Percentiles rank a stretch among this genome's conserved stretches.
Evolutionary conservation across 2,888 invertebrate species (phyloP).

Genomic region (Apomyelois bistriatella): DNA sequence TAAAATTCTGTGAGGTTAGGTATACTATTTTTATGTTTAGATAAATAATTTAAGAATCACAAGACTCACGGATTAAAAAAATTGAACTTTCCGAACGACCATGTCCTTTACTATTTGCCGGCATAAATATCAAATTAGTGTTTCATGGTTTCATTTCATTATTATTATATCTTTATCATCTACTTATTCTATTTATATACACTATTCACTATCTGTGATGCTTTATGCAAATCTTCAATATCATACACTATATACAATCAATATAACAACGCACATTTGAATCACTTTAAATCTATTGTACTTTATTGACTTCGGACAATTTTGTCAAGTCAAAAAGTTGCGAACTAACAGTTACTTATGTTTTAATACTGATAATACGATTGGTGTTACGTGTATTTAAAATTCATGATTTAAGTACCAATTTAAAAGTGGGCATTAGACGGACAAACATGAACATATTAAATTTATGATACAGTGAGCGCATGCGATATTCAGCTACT

Average conservation of each 20-base stretch:
- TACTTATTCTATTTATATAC: not conserved
- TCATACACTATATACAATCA: slow-evolving; percentile 43
- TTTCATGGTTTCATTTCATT: not conserved
- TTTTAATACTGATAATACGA: slow-evolving; percentile 47
- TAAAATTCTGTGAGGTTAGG: not conserved
- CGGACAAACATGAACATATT: not conserved
- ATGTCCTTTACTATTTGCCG: too few relatives aligned
- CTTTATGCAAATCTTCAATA: slow-evolving; percentile 34
- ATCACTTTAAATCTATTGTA: slow-evolving; percentile 41
- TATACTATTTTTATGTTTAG: not conserved
- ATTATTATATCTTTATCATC: not conserved
- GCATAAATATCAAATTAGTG: too few relatives aligned
- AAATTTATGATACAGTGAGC: not conserved
- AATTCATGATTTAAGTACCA: not conserved
- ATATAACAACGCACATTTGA: slow-evolving; percentile 38
- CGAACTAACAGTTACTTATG: slow-evolving; percentile 26
- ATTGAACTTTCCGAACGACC: too few relatives aligned
- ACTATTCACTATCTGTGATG: slow-evolving; percentile 40
- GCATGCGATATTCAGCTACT: not conserved
- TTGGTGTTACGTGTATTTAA: not conserved
- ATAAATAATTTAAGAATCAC: not conserved
- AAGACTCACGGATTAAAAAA: not conserved
- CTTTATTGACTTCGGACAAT: slow-evolving; percentile 26
- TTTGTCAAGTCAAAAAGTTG: slow-evolving; percentile 14
- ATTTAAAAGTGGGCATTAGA: not conserved